phyloP scores from a whole-genome alignment of 2,888 invertebrate genomes.

The Lysandra coridon region DNA sequence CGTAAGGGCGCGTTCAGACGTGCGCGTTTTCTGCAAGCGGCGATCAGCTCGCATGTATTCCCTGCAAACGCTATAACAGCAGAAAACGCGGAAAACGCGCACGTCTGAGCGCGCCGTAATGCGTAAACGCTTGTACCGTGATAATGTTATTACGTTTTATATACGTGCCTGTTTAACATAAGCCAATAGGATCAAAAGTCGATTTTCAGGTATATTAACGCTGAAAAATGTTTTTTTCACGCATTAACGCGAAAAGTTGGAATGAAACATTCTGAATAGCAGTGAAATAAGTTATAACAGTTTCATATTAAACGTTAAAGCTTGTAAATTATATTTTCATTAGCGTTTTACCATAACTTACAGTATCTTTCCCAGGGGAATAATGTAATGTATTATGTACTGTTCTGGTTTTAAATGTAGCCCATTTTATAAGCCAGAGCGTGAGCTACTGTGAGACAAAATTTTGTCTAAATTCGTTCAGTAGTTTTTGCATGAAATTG shows the following conservation, averaged over 20 bases:
- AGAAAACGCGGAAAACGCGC: no score
- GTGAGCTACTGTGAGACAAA: background rate
- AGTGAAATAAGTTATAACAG: background rate
- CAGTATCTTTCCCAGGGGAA: background rate
- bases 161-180: background rate
- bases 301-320: background rate
- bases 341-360: background rate
- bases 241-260: constrained; percentile 13
- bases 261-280: constrained; percentile 12
- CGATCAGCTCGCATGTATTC: no score
- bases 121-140: background rate
- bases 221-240: background rate
- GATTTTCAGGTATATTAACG: background rate
- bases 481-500: no score
- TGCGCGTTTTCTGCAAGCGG: no score
- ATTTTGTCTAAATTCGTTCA: no score
- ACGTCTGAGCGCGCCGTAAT: background rate
- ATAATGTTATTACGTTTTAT: background rate
- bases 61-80: no score
- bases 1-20: no score
- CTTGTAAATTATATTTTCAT: background rate
- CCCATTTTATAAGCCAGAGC: background rate
- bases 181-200: background rate
- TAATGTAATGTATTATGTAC: background rate
- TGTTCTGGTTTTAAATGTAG: background rate